Conservation (phyloP, 2,797 vertebrate species). For the Siniperca undulata region DNA sequence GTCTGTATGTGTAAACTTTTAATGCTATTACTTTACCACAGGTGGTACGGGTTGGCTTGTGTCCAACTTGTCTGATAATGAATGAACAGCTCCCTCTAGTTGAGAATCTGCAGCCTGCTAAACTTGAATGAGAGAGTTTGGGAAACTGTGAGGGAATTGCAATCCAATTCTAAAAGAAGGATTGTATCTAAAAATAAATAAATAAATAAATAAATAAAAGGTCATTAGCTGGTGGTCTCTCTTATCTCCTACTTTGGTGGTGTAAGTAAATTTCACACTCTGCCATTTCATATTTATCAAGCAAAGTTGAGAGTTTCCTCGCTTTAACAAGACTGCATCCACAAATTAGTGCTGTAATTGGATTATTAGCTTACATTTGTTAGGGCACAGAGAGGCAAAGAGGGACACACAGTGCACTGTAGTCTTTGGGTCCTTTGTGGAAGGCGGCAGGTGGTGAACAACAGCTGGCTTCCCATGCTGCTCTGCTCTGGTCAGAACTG, state of each 20-base stretch:
- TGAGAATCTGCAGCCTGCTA: neutral
- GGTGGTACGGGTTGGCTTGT: neutral
- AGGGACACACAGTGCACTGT: conserved; percentile 41
- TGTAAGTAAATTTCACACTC: conserved; percentile 33
- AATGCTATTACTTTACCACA: neutral
- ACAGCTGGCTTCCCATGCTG: conserved; percentile 72
- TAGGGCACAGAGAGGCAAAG: conserved; percentile 52
- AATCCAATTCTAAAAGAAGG: neutral
- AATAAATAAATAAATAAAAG: neutral
- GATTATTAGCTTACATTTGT: conserved; percentile 72
- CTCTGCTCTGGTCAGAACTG: conserved; percentile 54
- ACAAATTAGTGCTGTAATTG: conserved; percentile 60
- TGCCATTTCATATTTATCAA: conserved; percentile 37
- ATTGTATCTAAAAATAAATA: neutral
- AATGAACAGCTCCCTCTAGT: neutral
- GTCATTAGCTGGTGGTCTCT: conserved; percentile 11
- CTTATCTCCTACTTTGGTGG: neutral
- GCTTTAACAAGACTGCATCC: conserved; percentile 18
- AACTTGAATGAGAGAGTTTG: neutral
- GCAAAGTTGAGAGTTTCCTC: conserved; percentile 25
- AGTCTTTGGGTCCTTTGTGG: conserved; percentile 54
- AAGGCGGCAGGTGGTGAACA: conserved; percentile 72
- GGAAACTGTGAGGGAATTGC: neutral
- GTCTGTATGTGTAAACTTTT: neutral
- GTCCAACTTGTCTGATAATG: neutral